phyloP scores from a whole-genome alignment of 2,113 vertebrate genomes.

The Albula glossodonta region DNA sequence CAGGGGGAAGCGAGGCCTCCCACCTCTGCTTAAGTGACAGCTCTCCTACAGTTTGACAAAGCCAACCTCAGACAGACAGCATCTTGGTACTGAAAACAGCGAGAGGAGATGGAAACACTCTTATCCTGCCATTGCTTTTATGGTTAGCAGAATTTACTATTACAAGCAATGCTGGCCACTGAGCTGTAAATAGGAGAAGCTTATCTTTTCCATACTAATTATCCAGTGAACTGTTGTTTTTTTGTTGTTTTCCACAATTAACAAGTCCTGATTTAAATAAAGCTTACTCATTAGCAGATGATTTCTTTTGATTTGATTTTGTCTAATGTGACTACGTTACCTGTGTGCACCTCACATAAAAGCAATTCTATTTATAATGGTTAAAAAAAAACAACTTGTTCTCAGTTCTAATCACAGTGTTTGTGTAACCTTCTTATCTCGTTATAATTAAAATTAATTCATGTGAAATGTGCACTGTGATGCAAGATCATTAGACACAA shows the following conservation, averaged over 20 bases:
- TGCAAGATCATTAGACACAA: not conserved
- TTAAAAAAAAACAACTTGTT: not conserved
- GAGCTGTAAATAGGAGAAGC: not conserved
- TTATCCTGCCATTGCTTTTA: not conserved
- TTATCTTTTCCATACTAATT: not conserved
- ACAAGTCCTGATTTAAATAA: not conserved
- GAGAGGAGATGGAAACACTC: too few relatives aligned
- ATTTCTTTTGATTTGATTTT: not conserved
- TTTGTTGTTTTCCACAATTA: not conserved
- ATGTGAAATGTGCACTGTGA: not conserved
- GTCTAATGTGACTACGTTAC: not conserved
- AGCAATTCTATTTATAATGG: not conserved
- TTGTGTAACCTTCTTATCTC: not conserved
- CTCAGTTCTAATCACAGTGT: not conserved
- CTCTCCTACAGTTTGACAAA: not conserved
- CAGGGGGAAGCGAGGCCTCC: not conserved
- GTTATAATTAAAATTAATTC: not conserved
- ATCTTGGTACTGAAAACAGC: too few relatives aligned
- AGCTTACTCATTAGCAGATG: not conserved
- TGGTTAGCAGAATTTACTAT: not conserved
- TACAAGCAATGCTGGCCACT: not conserved
- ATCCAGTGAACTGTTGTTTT: not conserved
- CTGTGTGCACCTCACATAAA: not conserved
- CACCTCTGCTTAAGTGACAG: not conserved
- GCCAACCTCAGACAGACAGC: too few relatives aligned